A percentile compares a stretch with the other conserved stretches of the same genome.
Evolutionary conservation across 2,797 vertebrate genomes (phyloP).

Genomic region (Varecia variegata): DNA sequence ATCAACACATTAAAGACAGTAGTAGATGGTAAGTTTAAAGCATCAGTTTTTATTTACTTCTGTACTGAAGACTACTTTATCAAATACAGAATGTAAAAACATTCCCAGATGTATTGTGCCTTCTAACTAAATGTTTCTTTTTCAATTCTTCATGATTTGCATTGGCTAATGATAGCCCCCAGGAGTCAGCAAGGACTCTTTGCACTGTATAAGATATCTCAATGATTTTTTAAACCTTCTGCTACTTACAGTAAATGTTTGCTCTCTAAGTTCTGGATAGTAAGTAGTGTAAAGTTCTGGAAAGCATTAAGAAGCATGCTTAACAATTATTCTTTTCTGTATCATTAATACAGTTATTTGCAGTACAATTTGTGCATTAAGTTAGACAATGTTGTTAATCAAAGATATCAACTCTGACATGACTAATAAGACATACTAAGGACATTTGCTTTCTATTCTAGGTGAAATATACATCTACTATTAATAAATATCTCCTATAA

Average conservation of each 20-base stretch:
- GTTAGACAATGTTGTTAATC: constrained; percentile 34
- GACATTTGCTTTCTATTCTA: constrained; percentile 53
- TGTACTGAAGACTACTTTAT: background rate
- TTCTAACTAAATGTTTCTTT: background rate
- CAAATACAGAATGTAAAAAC: background rate
- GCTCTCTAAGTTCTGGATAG: background rate
- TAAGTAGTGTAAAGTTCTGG: background rate
- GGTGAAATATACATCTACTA: constrained; percentile 14
- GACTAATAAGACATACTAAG: constrained; percentile 47
- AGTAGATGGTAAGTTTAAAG: background rate
- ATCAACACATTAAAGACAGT: background rate
- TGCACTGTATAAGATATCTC: background rate
- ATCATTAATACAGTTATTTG: constrained; percentile 22
- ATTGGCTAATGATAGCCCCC: background rate
- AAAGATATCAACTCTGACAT: constrained; percentile 26
- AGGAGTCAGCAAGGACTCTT: background rate
- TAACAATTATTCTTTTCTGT: background rate
- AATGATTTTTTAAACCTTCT: background rate
- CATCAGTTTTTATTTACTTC: constrained; percentile 8
- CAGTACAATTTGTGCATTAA: constrained; percentile 32
- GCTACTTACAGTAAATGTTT: background rate
- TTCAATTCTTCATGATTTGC: background rate
- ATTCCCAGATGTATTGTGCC: background rate
- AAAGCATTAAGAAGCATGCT: background rate
- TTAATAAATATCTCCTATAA: constrained; percentile 5